Evolutionary conservation across 2,888 invertebrate species (phyloP), one percentile per base, ranked within the genome.

Genomic region (Netelia melanura): DNA sequence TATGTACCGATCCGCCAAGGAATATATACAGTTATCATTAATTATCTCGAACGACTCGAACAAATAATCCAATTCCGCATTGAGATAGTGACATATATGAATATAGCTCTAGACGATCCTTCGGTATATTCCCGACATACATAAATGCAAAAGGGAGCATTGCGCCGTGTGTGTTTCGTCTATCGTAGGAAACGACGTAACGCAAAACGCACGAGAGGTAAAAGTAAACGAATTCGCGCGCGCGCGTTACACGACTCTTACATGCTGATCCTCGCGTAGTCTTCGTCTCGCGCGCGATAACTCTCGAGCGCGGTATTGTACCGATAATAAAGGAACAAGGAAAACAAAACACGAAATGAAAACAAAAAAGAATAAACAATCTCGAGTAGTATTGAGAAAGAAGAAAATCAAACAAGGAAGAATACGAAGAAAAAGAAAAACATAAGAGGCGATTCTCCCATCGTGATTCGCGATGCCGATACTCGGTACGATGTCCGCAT

Each of bases 21-120:
- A 54, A 56, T 38, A 52, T 38, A 70, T 70, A 81, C 58, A 65
- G 70, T 81, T 81, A 79, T 81, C 84, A 81, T 85, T 85, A 85
- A 85, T 85, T 81, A 85, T 64, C 44, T 65, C 70, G 30, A 75
- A 78, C 78, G 68, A 81, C 81, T 81, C 70, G 70, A 70, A 85
- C 81, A 81, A 85, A 81, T 81, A 79, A 85, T 85, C 78, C 81
- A 81, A 81, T 85, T 85, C 84, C 84, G 78, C 81, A 81, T 85
- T 75, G 81, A 65, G 65, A 81, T 65, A 61, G 10, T 25, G 44
- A 44, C 30, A 61, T 72, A 43, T 72, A 58, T 58, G 23, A 48
- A 62, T 62, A 43, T 48, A 62, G 72, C 61, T 72, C 62, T 78
- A 65, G 61, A 52, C 74, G 68, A 58, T 80, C 71, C 74, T 81